Evolutionary conservation across 2,888 invertebrate species (phyloP).

Genomic region (Ctena decussata): DNA sequence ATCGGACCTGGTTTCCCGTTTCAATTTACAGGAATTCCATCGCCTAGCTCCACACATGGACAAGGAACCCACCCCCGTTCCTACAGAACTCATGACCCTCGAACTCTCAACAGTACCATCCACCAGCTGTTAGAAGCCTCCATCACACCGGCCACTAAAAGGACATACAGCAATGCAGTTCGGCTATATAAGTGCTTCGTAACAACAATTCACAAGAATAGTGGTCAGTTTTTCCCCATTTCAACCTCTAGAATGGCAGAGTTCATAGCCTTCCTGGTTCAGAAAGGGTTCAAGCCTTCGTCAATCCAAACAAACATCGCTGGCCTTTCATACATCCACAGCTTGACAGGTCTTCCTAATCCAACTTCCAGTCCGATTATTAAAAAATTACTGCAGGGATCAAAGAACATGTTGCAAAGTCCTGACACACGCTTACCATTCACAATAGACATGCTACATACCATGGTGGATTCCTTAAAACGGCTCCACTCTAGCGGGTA

Average conservation of each 20-base stretch:
- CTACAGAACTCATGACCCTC: background rate
- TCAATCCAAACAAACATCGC: background rate
- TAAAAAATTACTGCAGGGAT: background rate
- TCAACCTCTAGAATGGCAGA: background rate
- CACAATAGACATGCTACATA: too few species aligned
- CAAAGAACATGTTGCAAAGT: too few species aligned
- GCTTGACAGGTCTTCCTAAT: background rate
- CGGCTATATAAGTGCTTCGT: background rate
- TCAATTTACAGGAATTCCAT: background rate
- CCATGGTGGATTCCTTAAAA: too few species aligned
- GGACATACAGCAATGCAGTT: background rate
- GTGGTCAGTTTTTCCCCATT: background rate
- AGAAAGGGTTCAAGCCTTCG: background rate
- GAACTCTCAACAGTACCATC: background rate
- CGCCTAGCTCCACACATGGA: background rate
- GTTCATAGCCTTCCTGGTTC: background rate
- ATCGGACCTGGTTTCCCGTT: conserved; percentile 19
- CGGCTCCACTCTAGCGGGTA: too few species aligned
- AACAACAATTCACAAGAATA: too few species aligned
- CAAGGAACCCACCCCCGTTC: background rate
- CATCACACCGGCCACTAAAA: background rate
- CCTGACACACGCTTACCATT: too few species aligned
- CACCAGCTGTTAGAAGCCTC: background rate
- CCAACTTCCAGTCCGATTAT: background rate
- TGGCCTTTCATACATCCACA: background rate